Conservation (phyloP, 1,140 invertebrate genomes). For the Drosophila asahinai region DNA sequence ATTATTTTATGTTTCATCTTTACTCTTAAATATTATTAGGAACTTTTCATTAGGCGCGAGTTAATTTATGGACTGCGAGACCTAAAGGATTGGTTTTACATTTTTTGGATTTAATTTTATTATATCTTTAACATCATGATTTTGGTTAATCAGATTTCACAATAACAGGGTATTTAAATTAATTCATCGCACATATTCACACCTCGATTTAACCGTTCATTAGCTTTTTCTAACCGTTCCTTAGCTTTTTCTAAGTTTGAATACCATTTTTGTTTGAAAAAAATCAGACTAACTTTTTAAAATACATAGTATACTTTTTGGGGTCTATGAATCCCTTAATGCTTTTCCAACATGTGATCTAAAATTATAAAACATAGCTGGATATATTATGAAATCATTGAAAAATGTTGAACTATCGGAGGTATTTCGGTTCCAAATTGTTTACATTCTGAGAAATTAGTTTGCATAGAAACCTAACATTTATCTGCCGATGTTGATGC, state of each 20-base stretch:
- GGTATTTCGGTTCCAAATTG: not conserved
- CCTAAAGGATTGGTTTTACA: constrained; percentile 17
- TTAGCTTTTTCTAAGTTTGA: too few species aligned
- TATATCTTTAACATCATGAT: not conserved
- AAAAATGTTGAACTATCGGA: not conserved
- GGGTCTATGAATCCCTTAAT: not conserved
- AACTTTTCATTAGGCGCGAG: constrained; percentile 63
- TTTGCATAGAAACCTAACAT: too few species aligned
- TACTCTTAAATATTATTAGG: constrained; percentile 73
- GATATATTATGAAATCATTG: not conserved
- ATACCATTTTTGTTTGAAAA: too few species aligned
- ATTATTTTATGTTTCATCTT: constrained; percentile 42
- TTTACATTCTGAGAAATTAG: too few species aligned
- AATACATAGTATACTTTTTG: not conserved
- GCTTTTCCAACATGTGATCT: not conserved
- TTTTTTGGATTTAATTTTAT: not conserved
- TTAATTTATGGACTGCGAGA: constrained; percentile 48
- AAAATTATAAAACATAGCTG: not conserved
- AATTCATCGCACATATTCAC: not conserved
- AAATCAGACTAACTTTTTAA: not conserved
- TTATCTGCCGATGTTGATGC: not conserved
- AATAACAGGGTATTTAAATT: not conserved
- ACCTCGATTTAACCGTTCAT: not conserved
- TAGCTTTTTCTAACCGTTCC: too few species aligned
- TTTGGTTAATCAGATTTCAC: not conserved